Conservation (phyloP, 2,888 invertebrate genomes). For the Parasteatoda lunata region DNA sequence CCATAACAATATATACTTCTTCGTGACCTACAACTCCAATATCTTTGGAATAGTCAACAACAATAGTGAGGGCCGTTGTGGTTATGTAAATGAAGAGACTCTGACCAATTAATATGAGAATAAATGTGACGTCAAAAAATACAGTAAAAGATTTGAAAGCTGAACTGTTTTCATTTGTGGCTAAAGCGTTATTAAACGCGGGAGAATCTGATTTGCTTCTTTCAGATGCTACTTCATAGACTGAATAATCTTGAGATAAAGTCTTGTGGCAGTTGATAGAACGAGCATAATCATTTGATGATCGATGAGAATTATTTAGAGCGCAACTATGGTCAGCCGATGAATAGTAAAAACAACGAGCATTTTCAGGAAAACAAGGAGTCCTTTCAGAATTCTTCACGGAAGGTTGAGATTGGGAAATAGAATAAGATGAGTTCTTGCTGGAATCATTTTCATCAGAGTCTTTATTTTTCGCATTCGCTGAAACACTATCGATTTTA, state of each 20-base stretch:
- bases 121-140: conserved; percentile 21
- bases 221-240: not conserved
- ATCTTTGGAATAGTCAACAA: conserved; percentile 27
- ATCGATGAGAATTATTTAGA: not conserved
- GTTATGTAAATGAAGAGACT: conserved; percentile 12
- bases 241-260: not conserved
- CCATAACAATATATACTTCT: conserved; percentile 24
- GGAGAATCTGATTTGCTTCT: not conserved
- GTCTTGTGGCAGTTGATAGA: not conserved
- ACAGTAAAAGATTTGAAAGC: not conserved
- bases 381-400: not conserved
- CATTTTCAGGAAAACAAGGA: no score
- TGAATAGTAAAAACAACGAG: not conserved
- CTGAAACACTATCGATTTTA: not conserved
- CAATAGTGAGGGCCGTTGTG: conserved; percentile 19
- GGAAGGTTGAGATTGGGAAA: not conserved
- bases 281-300: not conserved
- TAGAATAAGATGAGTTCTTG: not conserved
- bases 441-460: not conserved
- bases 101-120: conserved; percentile 21
- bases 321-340: not conserved
- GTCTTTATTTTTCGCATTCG: not conserved
- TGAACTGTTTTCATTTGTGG: not conserved
- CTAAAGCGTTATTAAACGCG: not conserved
- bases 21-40: conserved; percentile 8